These are phyloP conservation scores for Artibeus lituratus DNA, from an alignment of 2,797 vertebrate genomes.

Conservation along the genomic window DNA sequence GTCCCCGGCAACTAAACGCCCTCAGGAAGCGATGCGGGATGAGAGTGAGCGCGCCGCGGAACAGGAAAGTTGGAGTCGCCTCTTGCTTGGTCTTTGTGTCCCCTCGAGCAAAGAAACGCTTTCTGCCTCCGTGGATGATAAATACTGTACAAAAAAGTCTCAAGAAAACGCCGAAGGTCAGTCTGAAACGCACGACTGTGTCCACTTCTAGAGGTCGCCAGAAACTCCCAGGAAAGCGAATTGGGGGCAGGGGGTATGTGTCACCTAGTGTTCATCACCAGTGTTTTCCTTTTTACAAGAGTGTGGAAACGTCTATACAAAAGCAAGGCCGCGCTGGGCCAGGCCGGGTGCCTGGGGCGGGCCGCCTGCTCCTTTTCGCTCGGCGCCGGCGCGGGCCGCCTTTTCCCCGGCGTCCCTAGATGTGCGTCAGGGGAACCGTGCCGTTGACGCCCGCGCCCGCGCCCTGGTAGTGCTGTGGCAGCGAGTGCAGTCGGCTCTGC, in stretches of 20 bases:
- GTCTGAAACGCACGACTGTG: constrained; percentile 83
- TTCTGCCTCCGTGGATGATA: constrained; percentile 79
- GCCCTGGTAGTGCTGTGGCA: constrained; percentile 97
- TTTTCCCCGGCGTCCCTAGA: constrained; percentile 72
- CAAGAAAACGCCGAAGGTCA: constrained; percentile 86
- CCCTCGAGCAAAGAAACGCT: constrained; percentile 81
- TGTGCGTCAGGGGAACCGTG: constrained; percentile 94
- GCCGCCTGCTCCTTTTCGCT: background rate
- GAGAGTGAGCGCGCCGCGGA: constrained; percentile 60
- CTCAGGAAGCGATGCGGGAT: constrained; percentile 52
- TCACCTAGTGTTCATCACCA: constrained; percentile 6
- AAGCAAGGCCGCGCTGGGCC: constrained; percentile 69
- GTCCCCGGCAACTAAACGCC: constrained; percentile 64
- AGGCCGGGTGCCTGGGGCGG: background rate
- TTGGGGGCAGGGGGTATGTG: background rate
- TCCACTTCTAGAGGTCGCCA: constrained; percentile 79
- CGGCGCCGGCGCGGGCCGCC: background rate
- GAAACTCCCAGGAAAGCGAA: constrained; percentile 76
- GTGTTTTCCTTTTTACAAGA: constrained; percentile 84
- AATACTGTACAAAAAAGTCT: constrained; percentile 89
- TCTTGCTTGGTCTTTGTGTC: constrained; percentile 64
- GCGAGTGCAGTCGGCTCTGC: constrained; percentile 94
- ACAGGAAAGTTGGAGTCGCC: constrained; percentile 82
- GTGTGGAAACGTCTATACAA: constrained; percentile 93
- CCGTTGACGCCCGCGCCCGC: constrained; percentile 94